Base-by-base conservation (phyloP, 2,113 vertebrate species). In the Brachyhypopomus occidentalis region DNA sequence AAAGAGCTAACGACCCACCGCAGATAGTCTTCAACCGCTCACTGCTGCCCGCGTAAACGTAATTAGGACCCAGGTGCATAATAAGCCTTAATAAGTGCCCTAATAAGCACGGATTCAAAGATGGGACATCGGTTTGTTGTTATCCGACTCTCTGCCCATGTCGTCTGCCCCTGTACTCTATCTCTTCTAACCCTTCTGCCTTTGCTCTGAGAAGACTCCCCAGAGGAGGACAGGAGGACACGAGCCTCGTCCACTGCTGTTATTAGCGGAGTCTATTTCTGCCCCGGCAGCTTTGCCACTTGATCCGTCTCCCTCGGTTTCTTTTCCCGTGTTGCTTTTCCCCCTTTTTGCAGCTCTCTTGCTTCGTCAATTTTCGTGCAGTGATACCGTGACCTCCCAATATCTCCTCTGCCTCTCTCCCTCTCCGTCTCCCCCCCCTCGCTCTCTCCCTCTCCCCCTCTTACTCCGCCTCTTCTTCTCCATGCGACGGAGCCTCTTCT, bases 391-490 rank as follows among this genome's bases (percentile, higher is more conserved):
- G 45, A 2, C 45, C 58, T 23, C 2, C 36, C 25, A 17, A 4
- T 11, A 0, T 11, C 45, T 30, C 0, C 22, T 55, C n/a, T 27
- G 11, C 58, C 17, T 22, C 20, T 30, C 48, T 5, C 5, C 11
- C 34, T 48, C 63, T 34, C 8, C 58, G 0, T 38, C 25, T 14
- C 8, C 19, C 63, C 38, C 17, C 5, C 36, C 59, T 5, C 45
- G 56, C 25, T 48, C n/a, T 36, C 19, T 34, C 14, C 30, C 60
- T 45, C n/a, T 11, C 22, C 22, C 4, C 11, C 25, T 73, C 96
- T 96, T 96, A 99, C 98, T 98, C 88, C 96, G 93, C 84, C 97
- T 93, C 89, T 97, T 98, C 92, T 97, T 98, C 89, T 98, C 97
- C 93, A 99, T 90, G 70, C 98, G 95, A 23, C 95, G 92, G 66